Percentiles rank a stretch among this genome's conserved stretches.
Evolutionary conservation across 2,797 vertebrate species (phyloP).

Genomic region (Enteromius treurensis): DNA sequence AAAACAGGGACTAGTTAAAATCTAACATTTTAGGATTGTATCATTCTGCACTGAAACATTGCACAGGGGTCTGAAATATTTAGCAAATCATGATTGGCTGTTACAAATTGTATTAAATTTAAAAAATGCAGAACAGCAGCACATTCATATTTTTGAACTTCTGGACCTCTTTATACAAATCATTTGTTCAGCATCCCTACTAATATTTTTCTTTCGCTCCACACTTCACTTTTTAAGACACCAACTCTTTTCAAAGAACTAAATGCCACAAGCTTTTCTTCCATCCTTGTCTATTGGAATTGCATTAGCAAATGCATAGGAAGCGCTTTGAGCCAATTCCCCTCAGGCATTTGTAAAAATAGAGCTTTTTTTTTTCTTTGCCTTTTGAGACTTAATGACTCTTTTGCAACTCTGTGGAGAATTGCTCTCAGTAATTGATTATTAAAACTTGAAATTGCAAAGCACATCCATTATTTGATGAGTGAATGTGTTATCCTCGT

Average conservation of each 20-base stretch:
- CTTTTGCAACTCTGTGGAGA: constrained; percentile 96
- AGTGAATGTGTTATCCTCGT: constrained; percentile 95
- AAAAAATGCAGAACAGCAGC: not conserved
- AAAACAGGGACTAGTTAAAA: not conserved
- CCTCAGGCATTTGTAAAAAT: constrained; percentile 90
- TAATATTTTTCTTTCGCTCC: not conserved
- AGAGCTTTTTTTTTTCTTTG: constrained; percentile 82
- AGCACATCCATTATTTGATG: constrained; percentile 96
- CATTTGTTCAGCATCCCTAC: not conserved
- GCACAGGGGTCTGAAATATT: not conserved
- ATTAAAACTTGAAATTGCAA: constrained; percentile 99
- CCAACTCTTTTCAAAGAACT: constrained; percentile 80
- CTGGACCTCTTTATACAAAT: not conserved
- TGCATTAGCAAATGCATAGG: constrained; percentile 87
- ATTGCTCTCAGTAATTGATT: constrained; percentile 99
- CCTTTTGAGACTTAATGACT: constrained; percentile 99
- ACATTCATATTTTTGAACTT: not conserved
- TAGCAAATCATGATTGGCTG: not conserved
- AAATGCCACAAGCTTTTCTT: constrained; percentile 64
- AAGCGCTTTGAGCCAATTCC: constrained; percentile 86
- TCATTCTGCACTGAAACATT: not conserved
- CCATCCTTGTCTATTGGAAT: constrained; percentile 85
- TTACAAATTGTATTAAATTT: not conserved
- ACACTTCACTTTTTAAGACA: constrained; percentile 31
- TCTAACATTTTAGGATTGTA: too few species aligned